Percentiles rank a stretch among this genome's conserved stretches.
Conservation (phyloP, 2,797 vertebrate genomes). For the Anomalospiza imberbis region DNA sequence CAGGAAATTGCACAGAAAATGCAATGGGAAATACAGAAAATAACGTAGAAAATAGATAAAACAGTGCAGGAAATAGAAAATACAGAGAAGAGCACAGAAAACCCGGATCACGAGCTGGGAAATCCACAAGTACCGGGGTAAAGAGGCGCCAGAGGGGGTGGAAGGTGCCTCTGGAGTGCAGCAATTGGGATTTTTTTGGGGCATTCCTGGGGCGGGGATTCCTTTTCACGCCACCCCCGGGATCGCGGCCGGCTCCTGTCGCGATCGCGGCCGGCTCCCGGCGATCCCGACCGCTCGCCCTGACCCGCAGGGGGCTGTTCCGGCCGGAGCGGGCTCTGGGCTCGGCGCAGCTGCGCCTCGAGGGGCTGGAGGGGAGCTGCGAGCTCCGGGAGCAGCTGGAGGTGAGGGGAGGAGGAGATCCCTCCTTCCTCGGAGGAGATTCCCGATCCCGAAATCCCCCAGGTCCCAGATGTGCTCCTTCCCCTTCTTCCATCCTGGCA, state of each 20-base stretch:
- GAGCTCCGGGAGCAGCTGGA: neutral
- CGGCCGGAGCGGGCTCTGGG: neutral
- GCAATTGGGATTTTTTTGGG: neutral
- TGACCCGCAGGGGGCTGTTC: neutral
- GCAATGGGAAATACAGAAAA: no score
- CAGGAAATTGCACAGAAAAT: no score
- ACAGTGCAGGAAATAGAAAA: no score
- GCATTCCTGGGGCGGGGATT: accelerated
- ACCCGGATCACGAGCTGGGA: neutral
- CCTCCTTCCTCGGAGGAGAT: no score
- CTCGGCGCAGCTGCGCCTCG: neutral
- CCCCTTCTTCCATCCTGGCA: no score
- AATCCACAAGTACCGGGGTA: accelerated
- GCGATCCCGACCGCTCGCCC: no score
- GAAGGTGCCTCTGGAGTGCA: neutral
- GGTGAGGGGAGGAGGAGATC: neutral
- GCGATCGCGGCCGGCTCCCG: neutral
- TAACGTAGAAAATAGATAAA: no score
- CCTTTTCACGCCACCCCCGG: accelerated
- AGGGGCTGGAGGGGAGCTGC: neutral
- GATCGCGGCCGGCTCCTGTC: no score
- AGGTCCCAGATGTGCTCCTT: neutral
- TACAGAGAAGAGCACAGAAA: accelerated
- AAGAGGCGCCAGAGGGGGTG: neutral
- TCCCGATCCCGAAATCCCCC: no score